These are phyloP conservation scores for Spermophilus dauricus DNA, from an alignment of 2,113 vertebrate species.

Conservation along the genomic window DNA sequence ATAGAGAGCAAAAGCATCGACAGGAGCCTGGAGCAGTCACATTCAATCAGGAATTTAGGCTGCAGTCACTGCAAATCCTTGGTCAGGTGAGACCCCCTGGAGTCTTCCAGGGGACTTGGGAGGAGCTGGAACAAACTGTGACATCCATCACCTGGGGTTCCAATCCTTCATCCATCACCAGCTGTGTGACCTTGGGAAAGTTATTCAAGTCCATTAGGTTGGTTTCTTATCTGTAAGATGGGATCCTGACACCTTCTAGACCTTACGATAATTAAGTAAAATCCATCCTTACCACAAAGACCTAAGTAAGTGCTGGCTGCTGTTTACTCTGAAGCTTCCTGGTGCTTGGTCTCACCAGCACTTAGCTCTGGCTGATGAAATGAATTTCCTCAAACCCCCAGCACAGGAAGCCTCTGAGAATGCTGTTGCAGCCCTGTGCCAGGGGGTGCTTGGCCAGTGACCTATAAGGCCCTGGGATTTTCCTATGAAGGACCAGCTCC, in stretches of 20 bases:
- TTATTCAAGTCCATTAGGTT: neutral
- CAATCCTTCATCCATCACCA: neutral
- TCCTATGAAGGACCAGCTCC: neutral
- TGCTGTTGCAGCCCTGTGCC: too few relatives aligned
- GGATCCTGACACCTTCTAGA: neutral
- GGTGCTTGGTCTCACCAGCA: neutral
- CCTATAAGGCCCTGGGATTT: neutral
- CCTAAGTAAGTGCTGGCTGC: neutral
- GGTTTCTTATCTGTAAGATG: neutral
- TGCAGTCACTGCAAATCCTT: neutral
- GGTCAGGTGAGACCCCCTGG: accelerated
- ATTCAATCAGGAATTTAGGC: accelerated
- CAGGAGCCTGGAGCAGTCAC: accelerated
- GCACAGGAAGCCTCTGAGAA: neutral
- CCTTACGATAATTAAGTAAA: neutral
- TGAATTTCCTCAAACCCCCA: neutral
- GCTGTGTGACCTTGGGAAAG: neutral
- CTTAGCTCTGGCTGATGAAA: neutral
- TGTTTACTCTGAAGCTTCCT: too few relatives aligned
- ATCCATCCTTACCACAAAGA: neutral
- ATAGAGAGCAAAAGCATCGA: neutral
- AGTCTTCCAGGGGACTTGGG: accelerated
- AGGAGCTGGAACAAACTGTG: neutral
- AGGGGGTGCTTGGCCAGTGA: too few relatives aligned
- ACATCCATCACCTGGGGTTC: accelerated